Percentiles rank a stretch among this genome's conserved stretches.
phyloP scores from a whole-genome alignment of 1,140 invertebrate species.

The Spodoptera litura region DNA sequence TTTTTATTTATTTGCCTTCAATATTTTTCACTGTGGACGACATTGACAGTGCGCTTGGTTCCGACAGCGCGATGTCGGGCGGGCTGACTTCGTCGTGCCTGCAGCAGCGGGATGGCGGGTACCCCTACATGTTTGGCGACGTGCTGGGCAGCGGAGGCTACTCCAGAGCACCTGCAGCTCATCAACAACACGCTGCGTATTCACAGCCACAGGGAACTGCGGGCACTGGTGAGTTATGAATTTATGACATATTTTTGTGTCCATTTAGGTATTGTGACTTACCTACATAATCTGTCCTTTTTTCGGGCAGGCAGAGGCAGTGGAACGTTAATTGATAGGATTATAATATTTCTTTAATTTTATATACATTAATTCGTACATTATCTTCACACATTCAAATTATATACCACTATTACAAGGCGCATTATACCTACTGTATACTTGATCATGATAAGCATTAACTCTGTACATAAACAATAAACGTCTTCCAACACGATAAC shows the following conservation, averaged over 20 bases:
- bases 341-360: too few species aligned
- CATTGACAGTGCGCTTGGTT: slow-evolving; percentile 56
- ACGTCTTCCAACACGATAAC: not conserved
- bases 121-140: slow-evolving; percentile 96
- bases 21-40: slow-evolving; percentile 35
- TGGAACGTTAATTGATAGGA: not conserved
- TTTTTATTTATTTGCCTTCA: slow-evolving; percentile 13
- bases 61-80: slow-evolving; percentile 92
- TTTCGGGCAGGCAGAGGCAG: not conserved
- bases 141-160: slow-evolving; percentile 90
- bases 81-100: slow-evolving; percentile 95
- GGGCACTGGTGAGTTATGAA: slow-evolving; percentile 82
- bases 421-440: too few species aligned
- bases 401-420: too few species aligned
- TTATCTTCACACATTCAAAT: too few species aligned
- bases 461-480: not conserved
- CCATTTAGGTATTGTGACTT: too few species aligned
- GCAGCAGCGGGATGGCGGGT: slow-evolving; percentile 94
- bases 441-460: not conserved
- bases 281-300: too few species aligned
- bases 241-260: too few species aligned
- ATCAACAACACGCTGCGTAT: slow-evolving; percentile 88
- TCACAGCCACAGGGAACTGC: slow-evolving; percentile 85
- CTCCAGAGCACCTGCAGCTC: slow-evolving; percentile 89
- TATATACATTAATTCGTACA: too few species aligned